Percentiles rank a stretch among this genome's conserved stretches.
Conservation (phyloP, 30 jellyfish, hydroid and myxozoan genomes). For the Chrysaora quinquecirrha region DNA sequence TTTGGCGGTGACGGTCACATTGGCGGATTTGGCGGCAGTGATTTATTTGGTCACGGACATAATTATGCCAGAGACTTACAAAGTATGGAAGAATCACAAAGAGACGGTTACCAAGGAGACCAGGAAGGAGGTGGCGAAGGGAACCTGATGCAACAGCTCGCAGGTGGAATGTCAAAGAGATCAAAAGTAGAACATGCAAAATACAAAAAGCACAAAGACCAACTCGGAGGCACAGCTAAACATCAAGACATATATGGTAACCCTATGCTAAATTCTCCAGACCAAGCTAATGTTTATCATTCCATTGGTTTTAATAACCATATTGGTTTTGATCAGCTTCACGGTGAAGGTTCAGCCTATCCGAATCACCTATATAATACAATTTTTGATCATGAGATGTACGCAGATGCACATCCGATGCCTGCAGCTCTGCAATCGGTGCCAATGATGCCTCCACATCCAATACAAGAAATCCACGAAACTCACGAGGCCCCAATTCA, state of each 20-base stretch:
- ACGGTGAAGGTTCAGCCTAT: conserved; percentile 2
- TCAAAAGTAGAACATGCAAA: conserved; percentile 36
- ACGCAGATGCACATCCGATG: neutral
- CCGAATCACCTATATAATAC: conserved; percentile 20
- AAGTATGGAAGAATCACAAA: conserved; percentile 27
- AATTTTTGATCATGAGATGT: conserved; percentile 35
- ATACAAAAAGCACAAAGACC: conserved; percentile 39
- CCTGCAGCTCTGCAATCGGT: conserved; percentile 4
- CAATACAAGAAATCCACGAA: conserved; percentile 24
- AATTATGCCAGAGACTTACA: conserved; percentile 15
- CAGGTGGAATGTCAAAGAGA: conserved; percentile 54
- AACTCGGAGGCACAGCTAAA: conserved; percentile 53
- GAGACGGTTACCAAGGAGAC: conserved; percentile 16
- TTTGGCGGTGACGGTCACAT: conserved; percentile 32
- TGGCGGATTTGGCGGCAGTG: conserved; percentile 26
- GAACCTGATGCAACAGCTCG: conserved; percentile 33
- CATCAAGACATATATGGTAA: conserved; percentile 47
- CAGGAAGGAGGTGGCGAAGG: conserved; percentile 29
- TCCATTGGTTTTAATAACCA: neutral
- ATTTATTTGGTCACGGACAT: no score
- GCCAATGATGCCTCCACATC: conserved; percentile 17
- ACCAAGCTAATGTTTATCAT: conserved; percentile 21
- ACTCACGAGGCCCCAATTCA: conserved; percentile 11
- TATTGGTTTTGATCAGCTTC: conserved; percentile 1
- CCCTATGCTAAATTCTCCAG: conserved; percentile 2